Percentiles rank a stretch among this genome's conserved stretches.
These are phyloP conservation scores for Apoderus coryli DNA, from an alignment of 2,888 invertebrate species.

Conservation along the genomic window DNA sequence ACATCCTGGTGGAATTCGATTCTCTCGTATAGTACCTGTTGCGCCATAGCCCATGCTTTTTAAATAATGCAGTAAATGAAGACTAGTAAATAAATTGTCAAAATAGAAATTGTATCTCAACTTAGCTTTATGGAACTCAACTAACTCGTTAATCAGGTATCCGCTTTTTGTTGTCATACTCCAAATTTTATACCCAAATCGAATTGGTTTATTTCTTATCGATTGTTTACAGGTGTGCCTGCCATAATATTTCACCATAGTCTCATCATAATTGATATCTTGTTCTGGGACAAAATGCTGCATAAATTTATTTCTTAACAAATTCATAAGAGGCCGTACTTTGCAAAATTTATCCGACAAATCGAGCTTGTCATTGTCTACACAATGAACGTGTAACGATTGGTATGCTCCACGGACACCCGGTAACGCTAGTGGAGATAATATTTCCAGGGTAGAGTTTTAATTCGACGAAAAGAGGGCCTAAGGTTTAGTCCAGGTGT, in stretches of 20 bases:
- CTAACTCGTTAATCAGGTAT: conserved; percentile 22
- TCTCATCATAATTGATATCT: conserved; percentile 15
- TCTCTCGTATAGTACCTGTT: conserved; percentile 19
- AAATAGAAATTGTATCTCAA: conserved; percentile 18
- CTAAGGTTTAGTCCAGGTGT: too few species aligned
- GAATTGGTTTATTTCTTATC: conserved; percentile 18
- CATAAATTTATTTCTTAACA: conserved; percentile 10
- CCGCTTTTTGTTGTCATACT: conserved; percentile 18
- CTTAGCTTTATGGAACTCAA: too few species aligned
- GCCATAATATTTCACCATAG: conserved; percentile 19
- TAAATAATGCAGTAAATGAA: conserved; percentile 16
- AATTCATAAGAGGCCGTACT: conserved; percentile 16
- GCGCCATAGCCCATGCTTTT: conserved; percentile 15
- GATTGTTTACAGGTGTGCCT: conserved; percentile 16
- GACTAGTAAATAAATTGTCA: conserved; percentile 21
- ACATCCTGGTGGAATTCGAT: conserved; percentile 13
- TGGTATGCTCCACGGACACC: too few species aligned
- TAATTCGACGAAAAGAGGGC: too few species aligned
- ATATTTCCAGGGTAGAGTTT: too few species aligned
- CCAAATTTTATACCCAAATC: conserved; percentile 24
- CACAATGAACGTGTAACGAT: too few species aligned
- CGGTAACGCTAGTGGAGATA: too few species aligned
- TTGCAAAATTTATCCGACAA: too few species aligned
- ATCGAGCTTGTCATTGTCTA: too few species aligned
- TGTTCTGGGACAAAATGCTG: conserved; percentile 14